Percentiles rank a stretch among this genome's conserved stretches.
Conservation (phyloP, 64 coral and sea anemone genomes). For the Orbicella faveolata region DNA sequence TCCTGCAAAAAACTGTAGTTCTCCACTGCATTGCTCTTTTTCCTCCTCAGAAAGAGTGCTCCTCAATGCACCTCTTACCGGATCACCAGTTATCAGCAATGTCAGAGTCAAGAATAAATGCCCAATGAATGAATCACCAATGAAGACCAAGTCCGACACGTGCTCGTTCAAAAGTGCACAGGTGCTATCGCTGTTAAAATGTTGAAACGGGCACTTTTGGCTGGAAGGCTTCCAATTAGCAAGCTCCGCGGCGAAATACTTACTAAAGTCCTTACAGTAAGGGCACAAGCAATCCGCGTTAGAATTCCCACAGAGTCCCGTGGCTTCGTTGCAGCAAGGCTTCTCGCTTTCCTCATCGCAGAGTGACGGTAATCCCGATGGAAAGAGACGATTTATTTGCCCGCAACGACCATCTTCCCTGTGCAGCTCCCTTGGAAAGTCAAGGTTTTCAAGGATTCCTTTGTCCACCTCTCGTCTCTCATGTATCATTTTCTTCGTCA, state of each 20-base stretch:
- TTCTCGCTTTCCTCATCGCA: slow-evolving; percentile 52
- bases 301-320: slow-evolving; percentile 54
- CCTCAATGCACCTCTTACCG: slow-evolving; percentile 36
- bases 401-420: slow-evolving; percentile 58
- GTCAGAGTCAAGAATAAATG: slow-evolving; percentile 58
- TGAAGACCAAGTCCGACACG: slow-evolving; percentile 57
- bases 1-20: slow-evolving; percentile 67
- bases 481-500: slow-evolving; percentile 35
- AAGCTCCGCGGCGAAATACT: slow-evolving; percentile 51
- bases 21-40: slow-evolving; percentile 46
- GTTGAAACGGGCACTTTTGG: slow-evolving; percentile 6
- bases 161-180: slow-evolving; percentile 52
- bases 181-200: slow-evolving; percentile 28
- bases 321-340: slow-evolving; percentile 75
- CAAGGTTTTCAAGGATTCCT: slow-evolving; percentile 54
- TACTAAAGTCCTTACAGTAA: slow-evolving; percentile 58
- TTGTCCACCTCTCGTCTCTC: slow-evolving; percentile 42
- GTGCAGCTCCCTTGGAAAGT: slow-evolving; percentile 41
- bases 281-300: slow-evolving; percentile 51
- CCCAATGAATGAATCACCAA: slow-evolving; percentile 69
- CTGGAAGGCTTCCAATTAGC: slow-evolving; percentile 47
- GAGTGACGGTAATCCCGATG: not conserved
- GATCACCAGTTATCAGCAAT: slow-evolving; percentile 52
- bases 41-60: not conserved
- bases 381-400: not conserved